Evolutionary conservation across 2,888 invertebrate species (phyloP), one percentile per base, ranked within the genome.

Genomic region (Sabatieria punctata): DNA sequence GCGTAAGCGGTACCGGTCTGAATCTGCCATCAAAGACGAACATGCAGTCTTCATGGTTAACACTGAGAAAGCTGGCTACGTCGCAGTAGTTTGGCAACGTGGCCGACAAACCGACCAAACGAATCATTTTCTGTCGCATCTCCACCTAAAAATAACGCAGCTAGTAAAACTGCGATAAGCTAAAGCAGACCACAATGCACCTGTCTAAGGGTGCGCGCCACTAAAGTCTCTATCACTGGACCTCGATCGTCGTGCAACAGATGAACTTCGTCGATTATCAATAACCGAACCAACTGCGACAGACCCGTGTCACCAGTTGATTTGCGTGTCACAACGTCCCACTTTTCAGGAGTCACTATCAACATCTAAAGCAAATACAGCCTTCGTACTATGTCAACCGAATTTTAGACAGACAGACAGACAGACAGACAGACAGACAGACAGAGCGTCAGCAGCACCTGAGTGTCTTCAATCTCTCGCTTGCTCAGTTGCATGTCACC

Each of bases 251-350:
- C 91, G 65, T 97, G 93, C 41, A 99, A 72, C 26, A 99, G 73
- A 68, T 95, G 93, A 0, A 95, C 89, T 55, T 97, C 95, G 66
- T 95, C 95, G 54, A 91, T 84, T 57, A 97, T 97, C 4, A 97
- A 71, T 23, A 97, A 73, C 58, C 85, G 82, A 1, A 97, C 89
- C 46, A 91, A 76, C 54, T 82, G 82, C 0, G 86, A 81, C 30
- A 95, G 72, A 43, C 83, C 82, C 4, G 85, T 80, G 65, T 91
- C 89, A 6, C 86, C 81, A 74, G 66, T 68, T 41, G 68, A 65
- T 59, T 99, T 99, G 54, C 97, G 75, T 0, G 95, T 95, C 1
- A 97, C 88, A 4, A 99, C 91, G 66, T 99, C 97, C 95, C 97
- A 97, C 63, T 99, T 99, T 69, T 99, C 97, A 0, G 97, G 97